Base-by-base conservation (phyloP, 2,113 vertebrate genomes). In the Corythoichthys intestinalis region DNA sequence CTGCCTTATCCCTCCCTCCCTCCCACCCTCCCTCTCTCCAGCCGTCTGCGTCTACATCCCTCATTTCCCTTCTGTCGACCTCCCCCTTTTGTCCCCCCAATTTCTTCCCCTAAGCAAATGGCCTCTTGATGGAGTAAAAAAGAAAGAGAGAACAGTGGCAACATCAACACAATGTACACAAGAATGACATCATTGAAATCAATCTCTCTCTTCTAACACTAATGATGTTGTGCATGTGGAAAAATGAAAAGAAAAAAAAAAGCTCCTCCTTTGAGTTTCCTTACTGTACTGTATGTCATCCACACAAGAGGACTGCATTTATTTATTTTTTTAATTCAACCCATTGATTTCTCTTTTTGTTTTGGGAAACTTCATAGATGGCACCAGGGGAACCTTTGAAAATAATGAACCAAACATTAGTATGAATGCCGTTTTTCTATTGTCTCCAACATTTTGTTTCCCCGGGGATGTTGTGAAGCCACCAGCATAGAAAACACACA, bases 41-140 rank as follows among this genome's bases (percentile, higher is more conserved):
- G 71, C 81, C 4, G 64, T 77, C 73, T 79, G 75, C 72, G 78
- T 83, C 84, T 73, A 81, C 80, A 82, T 86, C 85, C 80, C 82
- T 88, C 83, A 80, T 88, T 88, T 88, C 82, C 85, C 74, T 79
- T 86, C 74, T 88, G 77, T 39, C 71, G 64, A 65, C 64, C 54
- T 11, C 66, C 2, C 10, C 48, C 4, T 37, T 35, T 54, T 54
- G 17, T 17, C 34, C 67, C 38, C 14, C 54, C 54, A 76, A 74
- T 69, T 75, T 83, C 64, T 77, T 67, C 78, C 65, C 73, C 39
- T 6, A 67, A 70, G 37, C 62, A 68, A 64, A 72, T 53, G 69
- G 66, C 65, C 66, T 61, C 56, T 66, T 60, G 50, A 60, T 41
- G 71, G 39, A 82, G 60, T 75, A 57, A 34, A 71, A 76, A 52